Evolutionary conservation across 2,888 invertebrate species (phyloP), one percentile per base, ranked within the genome.

Genomic region (Eremobia ochroleuca): DNA sequence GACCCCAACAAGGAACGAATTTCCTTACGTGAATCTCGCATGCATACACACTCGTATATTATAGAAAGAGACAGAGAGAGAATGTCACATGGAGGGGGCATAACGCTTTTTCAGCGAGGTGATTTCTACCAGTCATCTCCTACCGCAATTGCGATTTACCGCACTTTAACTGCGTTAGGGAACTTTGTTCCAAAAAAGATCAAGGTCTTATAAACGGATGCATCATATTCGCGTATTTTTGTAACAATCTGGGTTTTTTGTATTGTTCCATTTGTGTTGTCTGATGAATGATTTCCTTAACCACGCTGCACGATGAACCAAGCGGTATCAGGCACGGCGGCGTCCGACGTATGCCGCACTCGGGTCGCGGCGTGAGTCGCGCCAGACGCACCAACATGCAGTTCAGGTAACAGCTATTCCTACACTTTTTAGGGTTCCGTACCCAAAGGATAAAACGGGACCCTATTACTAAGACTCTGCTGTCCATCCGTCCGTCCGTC

Each of bases 301-400:
- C 96, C 89, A 8, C 92, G 3, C 1, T 89, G 94, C 95, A 98
- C 98, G 99, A 99, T 96, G 99, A 99, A 95, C 99, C 99, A 82
- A 98, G 98, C 91, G 98, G 98, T 89, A 98, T 98, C 92, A 97
- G 98, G 89, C 98, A 97, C 95, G 97, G 98, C 81, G 98, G 98
- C 82, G 98, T 98, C 81, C 97, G 98, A 85, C 98, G 99, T 92
- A 98, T 98, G 95, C 98, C 98, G 84, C 98, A 98, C 93, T 97
- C 98, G 59, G 97, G 97, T 82, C 98, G 98, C 92, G 98, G 98
- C 86, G 98, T 98, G 85, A 97, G 98, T 80, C 97, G 99, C 91
- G 97, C 99, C 75, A 97, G 99, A 83, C 98, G 99, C 92, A 98
- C 98, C 90, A 99, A 99, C 96, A 99, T 99, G 99, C 99, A 99